Conservation (phyloP, 1,140 invertebrate genomes). For the Rhyzopertha dominica region DNA sequence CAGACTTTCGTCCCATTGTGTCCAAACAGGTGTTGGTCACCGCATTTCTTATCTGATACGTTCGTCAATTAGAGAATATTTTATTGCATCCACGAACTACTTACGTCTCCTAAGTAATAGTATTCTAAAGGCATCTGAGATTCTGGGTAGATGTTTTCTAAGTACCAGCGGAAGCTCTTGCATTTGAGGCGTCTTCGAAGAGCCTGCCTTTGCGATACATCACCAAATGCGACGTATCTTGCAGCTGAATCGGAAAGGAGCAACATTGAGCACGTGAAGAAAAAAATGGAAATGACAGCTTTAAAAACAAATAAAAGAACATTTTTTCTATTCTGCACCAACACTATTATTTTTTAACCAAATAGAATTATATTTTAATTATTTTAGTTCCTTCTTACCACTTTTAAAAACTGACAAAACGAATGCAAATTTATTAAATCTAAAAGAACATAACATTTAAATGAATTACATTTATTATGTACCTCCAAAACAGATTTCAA, state of each 20-base stretch:
- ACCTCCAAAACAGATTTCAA: no score
- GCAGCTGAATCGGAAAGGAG: no score
- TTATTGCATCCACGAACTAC: conserved; percentile 30
- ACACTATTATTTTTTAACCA: no score
- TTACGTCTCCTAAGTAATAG: conserved; percentile 91
- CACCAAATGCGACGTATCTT: conserved; percentile 77
- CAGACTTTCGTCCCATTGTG: conserved; percentile 91
- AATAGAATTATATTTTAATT: conserved; percentile 67
- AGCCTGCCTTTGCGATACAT: conserved; percentile 56
- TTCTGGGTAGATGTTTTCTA: conserved; percentile 89
- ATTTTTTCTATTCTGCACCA: no score
- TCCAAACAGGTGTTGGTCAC: conserved; percentile 88
- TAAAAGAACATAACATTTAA: no score
- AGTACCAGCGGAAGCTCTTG: conserved; percentile 90
- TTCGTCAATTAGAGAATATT: conserved; percentile 9
- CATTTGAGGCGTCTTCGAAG: conserved; percentile 66
- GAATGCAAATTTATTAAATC: no score
- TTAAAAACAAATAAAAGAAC: no score
- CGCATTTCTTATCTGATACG: conserved; percentile 75
- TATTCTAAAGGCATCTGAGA: conserved; percentile 97
- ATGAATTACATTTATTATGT: no score
- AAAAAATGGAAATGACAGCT: no score
- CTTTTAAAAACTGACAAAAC: no score
- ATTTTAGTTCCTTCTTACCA: conserved; percentile 53
- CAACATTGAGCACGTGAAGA: no score